Conservation (phyloP, 1,140 invertebrate species). For the Drosophila grimshawi region DNA sequence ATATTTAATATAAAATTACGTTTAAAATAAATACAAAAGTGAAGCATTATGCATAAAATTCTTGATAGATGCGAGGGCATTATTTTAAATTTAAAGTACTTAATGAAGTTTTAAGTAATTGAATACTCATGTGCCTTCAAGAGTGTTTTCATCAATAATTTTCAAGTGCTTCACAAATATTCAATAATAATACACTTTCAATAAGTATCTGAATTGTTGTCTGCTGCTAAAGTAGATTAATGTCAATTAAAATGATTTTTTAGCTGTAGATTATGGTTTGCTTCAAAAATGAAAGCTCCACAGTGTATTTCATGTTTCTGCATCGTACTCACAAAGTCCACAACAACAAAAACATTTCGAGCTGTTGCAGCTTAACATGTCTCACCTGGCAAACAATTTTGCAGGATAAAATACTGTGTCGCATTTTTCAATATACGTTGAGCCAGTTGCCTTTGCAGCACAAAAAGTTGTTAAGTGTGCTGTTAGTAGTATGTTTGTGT, state of each 20-base stretch:
- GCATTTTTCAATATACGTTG: constrained; percentile 75
- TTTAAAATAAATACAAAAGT: no score
- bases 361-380: constrained; percentile 18
- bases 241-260: constrained; percentile 16
- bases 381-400: constrained; percentile 47
- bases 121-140: no score
- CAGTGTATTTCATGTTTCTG: constrained; percentile 37
- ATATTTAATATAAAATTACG: no score
- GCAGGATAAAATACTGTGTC: constrained; percentile 71
- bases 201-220: not conserved
- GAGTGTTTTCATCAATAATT: no score
- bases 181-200: no score
- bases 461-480: constrained; percentile 79
- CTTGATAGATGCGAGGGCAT: no score
- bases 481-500: constrained; percentile 47
- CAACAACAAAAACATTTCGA: constrained; percentile 53
- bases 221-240: constrained; percentile 1
- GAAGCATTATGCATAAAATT: no score
- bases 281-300: constrained; percentile 32
- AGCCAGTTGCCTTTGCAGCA: constrained; percentile 33
- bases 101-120: no score
- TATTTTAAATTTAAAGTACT: no score
- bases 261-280: not conserved
- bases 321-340: constrained; percentile 31
- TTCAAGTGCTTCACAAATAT: no score